A percentile compares a stretch with the other conserved stretches of the same genome.
These are phyloP conservation scores for Trissonchulus latispiculum DNA, from an alignment of 2,888 invertebrate genomes.

Conservation along the genomic window DNA sequence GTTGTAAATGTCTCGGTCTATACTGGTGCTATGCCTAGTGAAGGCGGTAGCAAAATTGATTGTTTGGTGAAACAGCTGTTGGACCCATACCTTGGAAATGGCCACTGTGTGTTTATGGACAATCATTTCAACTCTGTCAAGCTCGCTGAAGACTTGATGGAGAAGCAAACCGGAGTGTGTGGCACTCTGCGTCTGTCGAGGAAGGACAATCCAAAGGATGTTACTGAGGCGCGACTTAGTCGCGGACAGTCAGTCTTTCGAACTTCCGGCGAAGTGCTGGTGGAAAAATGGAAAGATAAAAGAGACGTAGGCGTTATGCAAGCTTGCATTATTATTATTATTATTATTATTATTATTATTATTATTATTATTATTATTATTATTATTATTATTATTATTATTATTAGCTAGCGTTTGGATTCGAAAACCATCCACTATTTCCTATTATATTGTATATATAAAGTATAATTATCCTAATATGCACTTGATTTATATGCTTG, in stretches of 20 bases:
- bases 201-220: background rate
- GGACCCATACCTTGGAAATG: background rate
- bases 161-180: background rate
- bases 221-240: background rate
- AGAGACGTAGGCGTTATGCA: too few species aligned
- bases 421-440: too few species aligned
- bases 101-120: constrained; percentile 8
- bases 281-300: background rate
- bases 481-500: too few species aligned
- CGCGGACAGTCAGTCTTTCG: background rate
- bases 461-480: too few species aligned
- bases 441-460: too few species aligned
- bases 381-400: too few species aligned
- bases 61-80: background rate
- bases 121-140: constrained; percentile 10
- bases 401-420: too few species aligned
- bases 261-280: background rate
- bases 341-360: too few species aligned
- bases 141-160: background rate
- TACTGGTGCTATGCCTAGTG: background rate
- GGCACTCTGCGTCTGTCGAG: background rate
- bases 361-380: too few species aligned
- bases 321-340: too few species aligned
- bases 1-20: constrained; percentile 1
- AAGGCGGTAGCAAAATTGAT: background rate